Conservation (phyloP, 2,113 vertebrate species). For the Leptodactylus fuscus region DNA sequence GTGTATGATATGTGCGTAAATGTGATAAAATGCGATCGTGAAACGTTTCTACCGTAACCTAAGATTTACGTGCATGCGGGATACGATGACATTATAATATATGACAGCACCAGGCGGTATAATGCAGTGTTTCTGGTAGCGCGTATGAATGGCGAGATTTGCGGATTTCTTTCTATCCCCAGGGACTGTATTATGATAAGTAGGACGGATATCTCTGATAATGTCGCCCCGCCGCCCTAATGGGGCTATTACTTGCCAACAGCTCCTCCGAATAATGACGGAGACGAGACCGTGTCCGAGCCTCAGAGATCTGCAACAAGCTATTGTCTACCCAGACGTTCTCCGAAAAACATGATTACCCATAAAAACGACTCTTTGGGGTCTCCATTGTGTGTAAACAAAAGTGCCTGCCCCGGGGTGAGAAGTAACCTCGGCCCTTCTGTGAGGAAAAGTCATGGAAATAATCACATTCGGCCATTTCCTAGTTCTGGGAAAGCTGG, state of each 20-base stretch:
- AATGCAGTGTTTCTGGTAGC: slow-evolving; percentile 20
- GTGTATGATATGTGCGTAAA: no score
- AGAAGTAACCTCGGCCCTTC: not conserved
- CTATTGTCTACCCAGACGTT: slow-evolving; percentile 38
- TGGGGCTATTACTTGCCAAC: slow-evolving; percentile 64
- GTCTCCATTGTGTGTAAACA: slow-evolving; percentile 61
- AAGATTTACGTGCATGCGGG: slow-evolving; percentile 6
- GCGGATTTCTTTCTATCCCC: not conserved
- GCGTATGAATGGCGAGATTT: not conserved
- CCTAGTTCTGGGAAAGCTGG: no score
- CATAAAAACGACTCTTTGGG: slow-evolving; percentile 61
- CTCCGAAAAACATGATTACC: slow-evolving; percentile 65
- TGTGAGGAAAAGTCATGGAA: not conserved
- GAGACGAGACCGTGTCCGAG: slow-evolving; percentile 57
- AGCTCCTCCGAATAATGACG: slow-evolving; percentile 60
- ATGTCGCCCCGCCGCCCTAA: slow-evolving; percentile 59
- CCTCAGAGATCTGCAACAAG: slow-evolving; percentile 38
- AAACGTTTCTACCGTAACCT: not conserved
- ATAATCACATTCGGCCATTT: no score
- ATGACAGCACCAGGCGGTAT: not conserved
- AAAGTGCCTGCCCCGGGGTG: slow-evolving; percentile 61
- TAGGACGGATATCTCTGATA: slow-evolving; percentile 57
- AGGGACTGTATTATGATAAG: slow-evolving; percentile 55
- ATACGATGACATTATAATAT: slow-evolving; percentile 26
- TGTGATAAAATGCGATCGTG: no score